phyloP scores from a whole-genome alignment of 2,113 vertebrate species.

The Osmerus eperlanus region DNA sequence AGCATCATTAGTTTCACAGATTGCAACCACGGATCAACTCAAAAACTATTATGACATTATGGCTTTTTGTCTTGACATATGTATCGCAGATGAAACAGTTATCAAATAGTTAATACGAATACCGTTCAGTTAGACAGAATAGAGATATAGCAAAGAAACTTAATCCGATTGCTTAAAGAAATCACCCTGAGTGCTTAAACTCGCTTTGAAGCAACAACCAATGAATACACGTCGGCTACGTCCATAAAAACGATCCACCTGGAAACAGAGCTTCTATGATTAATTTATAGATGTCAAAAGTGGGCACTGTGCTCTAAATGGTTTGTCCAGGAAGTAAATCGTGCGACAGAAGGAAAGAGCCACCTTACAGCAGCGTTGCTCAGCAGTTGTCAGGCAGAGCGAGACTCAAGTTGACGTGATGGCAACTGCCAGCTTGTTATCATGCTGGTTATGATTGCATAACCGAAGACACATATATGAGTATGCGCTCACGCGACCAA shows the following conservation, averaged over 20 bases:
- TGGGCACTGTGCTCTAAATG: background rate
- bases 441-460: conserved; percentile 50
- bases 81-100: background rate
- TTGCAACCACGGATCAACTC: background rate
- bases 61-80: conserved; percentile 9
- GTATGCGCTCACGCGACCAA: conserved; percentile 26
- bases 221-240: background rate
- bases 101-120: background rate
- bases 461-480: conserved; percentile 50
- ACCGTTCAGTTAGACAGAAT: background rate
- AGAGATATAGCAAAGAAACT: background rate
- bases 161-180: background rate
- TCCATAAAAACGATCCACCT: background rate
- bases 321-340: background rate
- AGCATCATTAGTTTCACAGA: background rate
- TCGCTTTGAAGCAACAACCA: background rate
- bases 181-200: background rate
- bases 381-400: conserved; percentile 53
- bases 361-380: conserved; percentile 40
- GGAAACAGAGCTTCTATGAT: background rate
- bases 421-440: conserved; percentile 60
- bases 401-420: conserved; percentile 54
- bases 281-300: background rate
- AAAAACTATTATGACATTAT: conserved; percentile 1
- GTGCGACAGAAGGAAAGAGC: background rate